These are phyloP conservation scores for Ophion ellenae DNA, from an alignment of 2,888 invertebrate species.

Conservation along the genomic window DNA sequence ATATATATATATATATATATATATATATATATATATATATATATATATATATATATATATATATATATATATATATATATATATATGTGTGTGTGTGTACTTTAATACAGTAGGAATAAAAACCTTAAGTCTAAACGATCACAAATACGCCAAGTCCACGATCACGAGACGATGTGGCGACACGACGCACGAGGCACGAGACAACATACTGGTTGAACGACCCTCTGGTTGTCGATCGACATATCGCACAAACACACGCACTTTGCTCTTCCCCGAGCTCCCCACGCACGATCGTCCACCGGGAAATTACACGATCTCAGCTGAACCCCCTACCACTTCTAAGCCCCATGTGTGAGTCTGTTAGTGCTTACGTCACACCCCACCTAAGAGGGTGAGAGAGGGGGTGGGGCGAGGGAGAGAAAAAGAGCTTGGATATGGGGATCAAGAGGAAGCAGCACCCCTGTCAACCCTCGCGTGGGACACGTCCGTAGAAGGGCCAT, in stretches of 20 bases:
- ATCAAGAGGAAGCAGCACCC: constrained; percentile 70
- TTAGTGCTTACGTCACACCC: constrained; percentile 70
- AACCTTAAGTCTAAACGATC: constrained; percentile 77
- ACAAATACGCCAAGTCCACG: constrained; percentile 79
- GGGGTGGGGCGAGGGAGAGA: constrained; percentile 29
- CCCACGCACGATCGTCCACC: constrained; percentile 79
- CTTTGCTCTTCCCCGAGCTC: constrained; percentile 66
- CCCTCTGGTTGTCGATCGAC: constrained; percentile 74
- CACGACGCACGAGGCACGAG: constrained; percentile 80
- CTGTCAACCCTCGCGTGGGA: constrained; percentile 70
- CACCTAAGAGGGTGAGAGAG: constrained; percentile 67
- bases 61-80: too few relatives aligned
- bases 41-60: not conserved
- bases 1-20: not conserved
- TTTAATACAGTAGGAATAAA: constrained; percentile 30
- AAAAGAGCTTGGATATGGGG: constrained; percentile 60
- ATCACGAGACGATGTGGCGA: constrained; percentile 77
- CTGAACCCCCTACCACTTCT: constrained; percentile 61
- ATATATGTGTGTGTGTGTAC: too few relatives aligned
- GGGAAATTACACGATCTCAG: constrained; percentile 79
- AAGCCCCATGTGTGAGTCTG: constrained; percentile 54
- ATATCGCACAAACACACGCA: constrained; percentile 57
- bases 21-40: too few relatives aligned
- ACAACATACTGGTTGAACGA: constrained; percentile 82
- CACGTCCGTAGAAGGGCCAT: constrained; percentile 42